A percentile compares a stretch with the other conserved stretches of the same genome.
phyloP scores from a whole-genome alignment of 2,113 vertebrate species.

The Sceloporus undulatus region DNA sequence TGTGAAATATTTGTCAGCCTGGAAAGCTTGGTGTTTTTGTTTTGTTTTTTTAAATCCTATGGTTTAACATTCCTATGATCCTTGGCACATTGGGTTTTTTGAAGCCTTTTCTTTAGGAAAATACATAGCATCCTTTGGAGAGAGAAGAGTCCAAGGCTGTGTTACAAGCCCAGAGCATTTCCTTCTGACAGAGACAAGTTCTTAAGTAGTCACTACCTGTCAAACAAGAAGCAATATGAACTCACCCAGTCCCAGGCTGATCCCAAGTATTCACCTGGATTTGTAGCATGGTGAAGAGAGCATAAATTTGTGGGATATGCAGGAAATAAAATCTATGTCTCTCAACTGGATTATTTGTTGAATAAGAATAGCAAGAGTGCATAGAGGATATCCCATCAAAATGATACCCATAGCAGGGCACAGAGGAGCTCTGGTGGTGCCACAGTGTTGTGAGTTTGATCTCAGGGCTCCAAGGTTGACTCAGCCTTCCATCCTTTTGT shows the following conservation, averaged over 20 bases:
- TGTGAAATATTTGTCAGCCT: background rate
- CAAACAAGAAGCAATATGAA: background rate
- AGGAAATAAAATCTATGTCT: background rate
- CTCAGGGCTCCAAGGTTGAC: no score
- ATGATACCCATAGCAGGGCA: background rate
- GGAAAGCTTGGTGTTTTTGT: constrained; percentile 4
- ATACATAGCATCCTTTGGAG: background rate
- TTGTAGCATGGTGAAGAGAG: background rate
- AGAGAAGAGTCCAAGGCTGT: background rate
- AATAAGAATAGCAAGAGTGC: background rate
- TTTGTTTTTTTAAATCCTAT: background rate
- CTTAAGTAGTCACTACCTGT: background rate
- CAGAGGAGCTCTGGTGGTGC: background rate
- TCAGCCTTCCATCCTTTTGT: no score
- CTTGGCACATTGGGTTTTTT: background rate
- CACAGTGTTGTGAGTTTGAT: no score
- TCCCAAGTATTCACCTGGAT: background rate
- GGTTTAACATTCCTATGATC: background rate
- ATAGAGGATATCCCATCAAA: background rate
- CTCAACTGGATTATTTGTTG: background rate
- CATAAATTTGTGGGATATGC: background rate
- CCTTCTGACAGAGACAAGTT: background rate
- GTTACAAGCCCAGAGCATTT: background rate
- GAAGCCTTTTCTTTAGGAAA: background rate
- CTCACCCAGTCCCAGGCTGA: background rate